Evolutionary conservation across 2,888 invertebrate species (phyloP), one percentile per base, ranked within the genome.

Genomic region (Protodeltote pygarga): DNA sequence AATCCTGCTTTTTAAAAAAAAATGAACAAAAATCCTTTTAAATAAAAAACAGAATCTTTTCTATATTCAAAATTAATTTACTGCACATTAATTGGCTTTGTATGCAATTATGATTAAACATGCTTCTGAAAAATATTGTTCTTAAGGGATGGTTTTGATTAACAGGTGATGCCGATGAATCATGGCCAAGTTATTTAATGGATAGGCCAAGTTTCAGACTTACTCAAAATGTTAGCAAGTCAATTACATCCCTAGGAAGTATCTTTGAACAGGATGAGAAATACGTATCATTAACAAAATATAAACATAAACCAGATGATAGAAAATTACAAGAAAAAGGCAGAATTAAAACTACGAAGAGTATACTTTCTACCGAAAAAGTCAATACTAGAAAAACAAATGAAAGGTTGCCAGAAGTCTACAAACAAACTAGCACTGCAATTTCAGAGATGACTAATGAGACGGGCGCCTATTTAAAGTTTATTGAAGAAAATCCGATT

Each of bases 121-220:
- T n/a, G n/a, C n/a, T n/a, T n/a, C n/a, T n/a, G n/a, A n/a, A n/a
- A n/a, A n/a, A n/a, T n/a, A n/a, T n/a, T n/a, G n/a, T n/a, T n/a
- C n/a, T n/a, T n/a, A n/a, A n/a, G n/a, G n/a, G n/a, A n/a, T n/a
- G n/a, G 3, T 33, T 19, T 2, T 21, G 4, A 17, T 2, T 28
- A 2, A 44, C 41, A 89, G 90, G 79, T 70, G 59, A 77, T 27
- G 86, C 77, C 23, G 88, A 91, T 55, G 91, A 91, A 68, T 41
- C 66, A 17, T 91, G 91, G 91, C 90, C 90, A 8, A 58, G 54
- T 33, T 71, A 83, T 39, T 58, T 79, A 13, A 16, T 53, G 5
- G 40, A 29, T n/a, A 38, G 6, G 54, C 58, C 21, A 71, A 72
- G 21, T 15, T 48, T 79, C 5, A 87, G 79, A 72, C 57, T 78